phyloP scores from a whole-genome alignment of 2,888 invertebrate species.

The Brenthis ino region DNA sequence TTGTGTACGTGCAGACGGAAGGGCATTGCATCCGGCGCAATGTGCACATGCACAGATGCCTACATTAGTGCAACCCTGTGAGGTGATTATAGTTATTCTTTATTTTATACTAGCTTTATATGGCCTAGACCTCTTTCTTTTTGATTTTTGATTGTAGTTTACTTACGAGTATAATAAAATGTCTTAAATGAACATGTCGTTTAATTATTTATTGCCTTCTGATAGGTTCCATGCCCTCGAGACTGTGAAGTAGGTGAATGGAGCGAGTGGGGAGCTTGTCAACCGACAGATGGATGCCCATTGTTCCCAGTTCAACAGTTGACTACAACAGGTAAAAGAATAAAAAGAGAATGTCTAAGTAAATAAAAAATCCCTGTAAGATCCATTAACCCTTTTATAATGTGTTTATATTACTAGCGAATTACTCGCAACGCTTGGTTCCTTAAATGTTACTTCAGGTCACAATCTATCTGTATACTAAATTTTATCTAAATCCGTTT shows the following conservation, averaged over 20 bases:
- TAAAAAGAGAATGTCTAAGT: too few species aligned
- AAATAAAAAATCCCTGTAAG: too few species aligned
- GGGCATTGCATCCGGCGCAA: slow-evolving; percentile 70
- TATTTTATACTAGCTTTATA: background rate
- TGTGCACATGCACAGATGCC: slow-evolving; percentile 79
- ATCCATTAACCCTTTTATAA: too few species aligned
- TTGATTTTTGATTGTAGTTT: too few species aligned
- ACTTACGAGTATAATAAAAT: too few species aligned
- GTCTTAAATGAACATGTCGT: too few species aligned
- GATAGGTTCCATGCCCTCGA: slow-evolving; percentile 81
- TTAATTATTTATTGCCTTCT: slow-evolving; percentile 3
- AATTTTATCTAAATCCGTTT: too few species aligned
- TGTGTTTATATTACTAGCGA: too few species aligned
- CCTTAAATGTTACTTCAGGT: too few species aligned
- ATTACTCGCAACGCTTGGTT: too few species aligned
- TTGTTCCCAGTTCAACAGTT: slow-evolving; percentile 76
- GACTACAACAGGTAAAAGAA: slow-evolving; percentile 67
- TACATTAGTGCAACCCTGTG: slow-evolving; percentile 80
- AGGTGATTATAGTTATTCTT: slow-evolving; percentile 51
- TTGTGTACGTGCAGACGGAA: slow-evolving; percentile 77
- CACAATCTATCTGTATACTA: too few species aligned
- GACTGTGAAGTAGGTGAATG: slow-evolving; percentile 84
- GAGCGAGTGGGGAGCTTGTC: slow-evolving; percentile 84
- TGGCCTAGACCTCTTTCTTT: background rate
- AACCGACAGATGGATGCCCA: slow-evolving; percentile 79